Evolutionary conservation across 2,797 vertebrate genomes (phyloP).

Genomic region (Malurus leucopterus): DNA sequence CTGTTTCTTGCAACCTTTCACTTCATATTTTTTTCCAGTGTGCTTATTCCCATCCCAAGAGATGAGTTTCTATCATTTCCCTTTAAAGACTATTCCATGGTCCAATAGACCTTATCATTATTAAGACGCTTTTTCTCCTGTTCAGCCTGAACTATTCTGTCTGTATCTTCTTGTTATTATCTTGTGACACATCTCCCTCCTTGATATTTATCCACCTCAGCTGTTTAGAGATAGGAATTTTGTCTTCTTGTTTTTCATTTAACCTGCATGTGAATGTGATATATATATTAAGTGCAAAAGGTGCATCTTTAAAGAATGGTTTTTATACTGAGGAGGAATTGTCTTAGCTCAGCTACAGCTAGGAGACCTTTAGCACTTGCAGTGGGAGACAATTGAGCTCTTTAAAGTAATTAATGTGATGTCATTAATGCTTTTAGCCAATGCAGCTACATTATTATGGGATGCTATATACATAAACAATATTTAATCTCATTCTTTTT

Average conservation of each 20-base stretch:
- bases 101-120: not conserved
- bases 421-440: constrained; percentile 12
- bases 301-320: not conserved
- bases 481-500: not conserved
- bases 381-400: not conserved
- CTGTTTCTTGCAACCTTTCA: not conserved
- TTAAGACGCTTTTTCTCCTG: not conserved
- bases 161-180: not conserved
- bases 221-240: not conserved
- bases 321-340: not conserved
- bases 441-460: not conserved
- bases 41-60: not conserved
- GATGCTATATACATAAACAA: not conserved
- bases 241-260: not conserved
- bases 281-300: not conserved
- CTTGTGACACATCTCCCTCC: not conserved
- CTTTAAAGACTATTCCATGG: not conserved
- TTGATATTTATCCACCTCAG: not conserved
- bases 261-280: not conserved
- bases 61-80: not conserved
- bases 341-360: not conserved
- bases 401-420: constrained; percentile 16
- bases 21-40: not conserved
- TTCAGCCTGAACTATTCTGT: not conserved
- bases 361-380: not conserved